These are phyloP conservation scores for Calliopsis andreniformis DNA, from an alignment of 1,140 invertebrate species.

Conservation along the genomic window DNA sequence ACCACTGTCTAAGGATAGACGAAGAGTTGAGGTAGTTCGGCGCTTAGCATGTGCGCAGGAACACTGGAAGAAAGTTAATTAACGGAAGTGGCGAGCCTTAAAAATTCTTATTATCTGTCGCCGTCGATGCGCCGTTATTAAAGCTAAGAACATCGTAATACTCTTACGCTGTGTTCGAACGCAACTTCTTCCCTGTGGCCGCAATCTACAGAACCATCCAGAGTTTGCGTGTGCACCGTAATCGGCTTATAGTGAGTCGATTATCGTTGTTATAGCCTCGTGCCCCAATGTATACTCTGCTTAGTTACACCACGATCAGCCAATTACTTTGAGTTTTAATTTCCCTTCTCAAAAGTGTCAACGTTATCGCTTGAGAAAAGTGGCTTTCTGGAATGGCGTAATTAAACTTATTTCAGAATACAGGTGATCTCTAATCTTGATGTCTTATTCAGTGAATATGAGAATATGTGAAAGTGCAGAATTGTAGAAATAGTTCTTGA, in stretches of 20 bases:
- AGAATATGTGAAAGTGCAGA: no score
- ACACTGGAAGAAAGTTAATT: conserved; percentile 13
- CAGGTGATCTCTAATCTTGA: no score
- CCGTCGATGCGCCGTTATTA: conserved; percentile 6
- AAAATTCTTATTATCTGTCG: conserved; percentile 18
- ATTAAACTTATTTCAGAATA: no score
- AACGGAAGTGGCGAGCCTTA: not conserved
- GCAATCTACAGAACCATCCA: conserved; percentile 24
- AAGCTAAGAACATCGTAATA: conserved; percentile 13
- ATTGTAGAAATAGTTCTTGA: no score
- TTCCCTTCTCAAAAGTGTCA: conserved; percentile 32
- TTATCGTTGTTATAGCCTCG: conserved; percentile 54
- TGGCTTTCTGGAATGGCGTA: conserved; percentile 24
- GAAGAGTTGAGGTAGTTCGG: no score
- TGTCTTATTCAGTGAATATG: no score
- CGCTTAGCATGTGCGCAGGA: not conserved
- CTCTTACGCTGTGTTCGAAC: not conserved
- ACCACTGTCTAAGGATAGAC: no score
- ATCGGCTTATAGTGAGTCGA: conserved; percentile 58
- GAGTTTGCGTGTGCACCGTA: conserved; percentile 36
- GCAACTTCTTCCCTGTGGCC: conserved; percentile 26
- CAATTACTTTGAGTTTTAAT: conserved; percentile 58
- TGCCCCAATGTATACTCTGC: conserved; percentile 44
- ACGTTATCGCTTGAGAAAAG: conserved; percentile 15
- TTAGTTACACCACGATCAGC: conserved; percentile 52